Base-by-base conservation (phyloP, 2,888 invertebrate genomes). In the Exocentrus adspersus region DNA sequence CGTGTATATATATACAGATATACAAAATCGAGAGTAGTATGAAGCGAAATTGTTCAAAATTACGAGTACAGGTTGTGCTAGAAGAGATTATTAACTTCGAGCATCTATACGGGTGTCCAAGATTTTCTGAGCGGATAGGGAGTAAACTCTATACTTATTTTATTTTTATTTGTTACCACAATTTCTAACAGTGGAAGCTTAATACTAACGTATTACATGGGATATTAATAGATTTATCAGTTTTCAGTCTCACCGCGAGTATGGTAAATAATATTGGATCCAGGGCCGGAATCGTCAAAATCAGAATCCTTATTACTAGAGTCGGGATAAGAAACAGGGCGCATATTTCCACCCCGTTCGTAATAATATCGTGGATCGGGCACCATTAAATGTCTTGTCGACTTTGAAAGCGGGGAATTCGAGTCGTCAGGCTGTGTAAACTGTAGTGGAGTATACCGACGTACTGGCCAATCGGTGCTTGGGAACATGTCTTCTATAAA, bases 341-440 rank as follows among this genome's bases (percentile, higher is more conserved):
- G 75, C 42, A 78, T 69, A 59, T 79, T 75, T 64, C 80, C 79
- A 57, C 78, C 78, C 65, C 87, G 79, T 84, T 87, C 81, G 84
- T 90, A 85, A 85, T 89, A 89, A 79, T 89, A 89, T 75, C 89
- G 87, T 46, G 86, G 83, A 77, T 90, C 90, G 6, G 90, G 90
- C 52, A 90, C 88, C 67, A 91, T 84, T 50, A 93, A 85, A 82
- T 93, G 93, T 76, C 92, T 87, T 6, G 93, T 93, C 9, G 92
- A 92, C 82, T 93, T 93, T 14, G 92, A 92, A 67, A 89, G 81
- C 53, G 88, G 88, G 1, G 91, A 91, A 43, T 88, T 87, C 59
- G 87, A 87, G 75, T 92, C 92, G 68, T 91, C 92, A 56, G 92
- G 90, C 79, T 92, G 92, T 1, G 92, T 93, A 80, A 90, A 92